Base-by-base conservation (phyloP, 2,113 vertebrate species). In the Sinocyclocheilus anshuiensis region DNA sequence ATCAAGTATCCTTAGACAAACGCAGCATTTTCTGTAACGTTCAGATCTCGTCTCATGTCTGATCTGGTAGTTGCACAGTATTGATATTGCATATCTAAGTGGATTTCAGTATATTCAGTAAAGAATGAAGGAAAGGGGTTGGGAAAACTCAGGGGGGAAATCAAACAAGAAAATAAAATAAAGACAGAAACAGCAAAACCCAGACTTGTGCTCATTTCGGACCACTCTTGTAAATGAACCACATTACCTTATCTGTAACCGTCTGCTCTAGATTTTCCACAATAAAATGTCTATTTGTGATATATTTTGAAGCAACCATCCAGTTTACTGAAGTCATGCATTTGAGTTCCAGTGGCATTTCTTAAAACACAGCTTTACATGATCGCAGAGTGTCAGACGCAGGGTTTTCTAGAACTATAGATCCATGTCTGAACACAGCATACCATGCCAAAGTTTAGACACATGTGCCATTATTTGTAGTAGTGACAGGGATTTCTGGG, bases 261-360 rank as follows among this genome's bases (percentile, higher is more conserved):
- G 77, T 15, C 36, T 39, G 33, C 87, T 90, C 90, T 69, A 72
- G 77, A 33, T 63, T 11, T 84, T 90, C 88, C 65, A 90, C 81
- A 87, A 88, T 84, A 77, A n/a, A 67, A 57, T 39, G 29, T 50
- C 16, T 86, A 39, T 83, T 22, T 72, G 65, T 72, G 84, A 88
- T 79, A 87, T 80, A 86, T 42, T 86, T 87, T 75, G 86, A 94
- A 91, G 65, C 85, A 88, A 89, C 77, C 90, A 85, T 86, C 90
- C 91, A 92, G 91, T 88, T 84, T 86, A 89, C 83, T 91, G 89
- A 45, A 20, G 85, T 90, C 93, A 94, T 94, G 93, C 94, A 93
- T 92, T 78, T 87, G 86, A 91, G 87, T 87, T 84, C 89, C 87
- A 89, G 86, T 65, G 88, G 33, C 77, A 67, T 72, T 86, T 90